A percentile compares a stretch with the other conserved stretches of the same genome.
These are phyloP conservation scores for Machaerirhynchus nigripectus DNA, from an alignment of 2,113 vertebrate species.

Conservation along the genomic window DNA sequence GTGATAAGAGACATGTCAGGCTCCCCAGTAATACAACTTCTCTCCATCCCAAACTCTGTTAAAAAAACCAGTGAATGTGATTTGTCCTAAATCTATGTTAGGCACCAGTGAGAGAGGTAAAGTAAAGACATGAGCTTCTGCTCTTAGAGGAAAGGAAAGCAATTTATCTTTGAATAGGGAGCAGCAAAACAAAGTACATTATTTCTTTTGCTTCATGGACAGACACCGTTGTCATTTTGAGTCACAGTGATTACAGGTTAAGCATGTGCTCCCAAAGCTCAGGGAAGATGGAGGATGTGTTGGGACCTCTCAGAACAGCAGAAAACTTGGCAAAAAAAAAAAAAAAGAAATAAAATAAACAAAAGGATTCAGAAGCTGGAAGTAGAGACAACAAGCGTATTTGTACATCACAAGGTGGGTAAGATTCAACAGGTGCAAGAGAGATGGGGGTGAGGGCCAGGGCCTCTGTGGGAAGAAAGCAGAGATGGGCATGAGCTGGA, in stretches of 20 bases:
- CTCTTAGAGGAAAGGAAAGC: not conserved
- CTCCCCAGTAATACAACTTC: not conserved
- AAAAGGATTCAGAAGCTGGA: not conserved
- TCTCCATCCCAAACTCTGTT: not conserved
- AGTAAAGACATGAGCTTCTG: not conserved
- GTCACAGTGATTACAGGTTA: not conserved
- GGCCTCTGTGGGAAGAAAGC: not conserved
- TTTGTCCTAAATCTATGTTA: not conserved
- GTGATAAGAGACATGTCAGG: not conserved
- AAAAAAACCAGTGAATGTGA: not conserved
- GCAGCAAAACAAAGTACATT: not conserved
- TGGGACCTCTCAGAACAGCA: not conserved
- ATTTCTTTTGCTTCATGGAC: not conserved
- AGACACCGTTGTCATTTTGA: not conserved
- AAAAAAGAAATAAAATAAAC: not conserved
- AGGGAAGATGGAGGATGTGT: not conserved
- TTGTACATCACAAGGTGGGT: not conserved
- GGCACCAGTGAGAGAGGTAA: not conserved
- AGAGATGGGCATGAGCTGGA: not conserved
- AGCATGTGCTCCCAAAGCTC: not conserved
- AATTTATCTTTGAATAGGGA: conserved; percentile 1
- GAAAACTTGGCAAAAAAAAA: not conserved
- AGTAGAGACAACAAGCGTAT: not conserved
- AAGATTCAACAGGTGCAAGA: not conserved
- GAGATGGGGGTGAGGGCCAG: not conserved